Evolutionary conservation across 2,113 vertebrate species (phyloP), one percentile per base, ranked within the genome.

Genomic region (Menura novaehollandiae): DNA sequence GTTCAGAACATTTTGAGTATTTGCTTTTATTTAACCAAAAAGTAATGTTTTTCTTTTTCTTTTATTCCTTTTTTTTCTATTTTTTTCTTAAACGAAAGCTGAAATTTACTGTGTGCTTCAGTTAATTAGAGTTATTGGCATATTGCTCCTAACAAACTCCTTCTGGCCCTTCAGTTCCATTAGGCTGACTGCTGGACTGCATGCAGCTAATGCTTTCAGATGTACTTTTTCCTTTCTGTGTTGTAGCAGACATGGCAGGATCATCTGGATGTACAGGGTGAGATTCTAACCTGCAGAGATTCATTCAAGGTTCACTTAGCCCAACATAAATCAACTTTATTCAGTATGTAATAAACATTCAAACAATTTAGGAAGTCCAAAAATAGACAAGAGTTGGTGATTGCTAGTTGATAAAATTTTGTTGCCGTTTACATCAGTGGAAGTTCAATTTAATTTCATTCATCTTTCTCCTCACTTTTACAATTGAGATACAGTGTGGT

Each of bases 271-370:
- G 3, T 62, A 58, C 13, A 63, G 55, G 37, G 10, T 0, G 2
- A 69, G 55, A 66, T 55, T 80, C 24, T 74, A 74, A 81, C 47
- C 17, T 55, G 21, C 0, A 1, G 51, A 77, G 12, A 21, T 46
- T 91, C 21, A 39, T 84, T 77, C 39, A 84, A 77, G 27, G 33
- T 55, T 88, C 71, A 85, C 66, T 91, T 94, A 88, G 35, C 52
- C 20, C 32, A 32, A 33, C 24, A 20, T 33, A 71, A 30, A 59
- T 39, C 22, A 91, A 9, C 15, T 88, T 51, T 35, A 51, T 66
- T 90, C 27, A 58, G 5, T 22, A 46, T 58, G 13, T 62, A 66
- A 49, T 39, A 92, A 84, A 91, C 6, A 23, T 63, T 62, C 21
- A 59, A 86, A 73, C 2, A 78, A 89, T 77, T 53, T 41, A 74